Base-by-base conservation (phyloP, 2,113 vertebrate species). In the Bothrops jararaca region DNA sequence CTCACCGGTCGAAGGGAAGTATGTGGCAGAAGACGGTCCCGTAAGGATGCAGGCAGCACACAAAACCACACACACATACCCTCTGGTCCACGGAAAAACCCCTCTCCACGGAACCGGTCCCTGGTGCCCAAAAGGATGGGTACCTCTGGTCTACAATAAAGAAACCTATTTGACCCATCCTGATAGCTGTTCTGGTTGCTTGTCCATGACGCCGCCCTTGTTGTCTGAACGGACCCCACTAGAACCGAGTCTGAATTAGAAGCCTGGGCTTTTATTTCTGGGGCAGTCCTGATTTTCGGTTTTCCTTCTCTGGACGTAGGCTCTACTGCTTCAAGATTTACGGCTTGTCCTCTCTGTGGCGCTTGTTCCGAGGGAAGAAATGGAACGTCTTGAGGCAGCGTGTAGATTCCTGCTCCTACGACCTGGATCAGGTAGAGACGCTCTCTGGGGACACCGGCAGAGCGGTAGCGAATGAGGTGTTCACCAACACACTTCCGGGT, bases 331-430 rank as follows among this genome's bases (percentile, higher is more conserved):
- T 99, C 95, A 99, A 99, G 98, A 97, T 99, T 95, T 99, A 98
- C 0, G 99, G 99, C 74, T 97, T 99, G n/a, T 98, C 99, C 1
- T 99, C 99, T 0, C 98, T 99, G 48, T 99, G 99, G 99, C 98
- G 99, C 90, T 98, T 99, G 60, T 99, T 99, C 96, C 98, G 99
- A 23, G 99, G 99, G 12, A 99, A 99, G 97, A 99, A 99, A 97
- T 99, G 99, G 99, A 99, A 99, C 0, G 99, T 99, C 10, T 97
- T 99, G 94, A 96, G 99, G 60, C 99, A 99, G 97, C 97, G 99
- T 0, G 99, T 99, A 88, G 99, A 99, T 97, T 99, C 99, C 88
- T 99, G 99, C 96, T 99, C 98, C 94, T 99, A 99, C 0, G 99
- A 99, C 96, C 95, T 99, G 95, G 99, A 99, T 97, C 99, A 99